Evolutionary conservation across 1,140 invertebrate genomes (phyloP), one percentile per base, ranked within the genome.

Genomic region (Temnothorax longispinosus): DNA sequence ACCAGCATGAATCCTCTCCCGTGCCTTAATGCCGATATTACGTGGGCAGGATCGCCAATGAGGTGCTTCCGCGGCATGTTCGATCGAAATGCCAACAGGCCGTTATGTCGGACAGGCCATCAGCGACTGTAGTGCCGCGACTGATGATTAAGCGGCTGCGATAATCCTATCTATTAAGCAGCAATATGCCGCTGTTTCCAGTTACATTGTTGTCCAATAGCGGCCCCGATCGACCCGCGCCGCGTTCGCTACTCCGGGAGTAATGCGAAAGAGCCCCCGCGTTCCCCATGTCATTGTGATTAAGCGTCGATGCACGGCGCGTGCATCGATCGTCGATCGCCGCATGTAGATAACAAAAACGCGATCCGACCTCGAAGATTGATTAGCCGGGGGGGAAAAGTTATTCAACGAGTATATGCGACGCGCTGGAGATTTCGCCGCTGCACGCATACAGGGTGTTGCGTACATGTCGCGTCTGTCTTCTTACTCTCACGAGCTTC

Each of bases 101-200:
- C 44, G 69, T 86, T 87, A 69, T 56, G 35, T 27, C n/a, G 27
- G 44, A 76, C 47, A 54, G 76, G 54, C 54, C 75, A 69, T 82
- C 69, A 54, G 64, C 69, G 35, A 50, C 18, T 18, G 75, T 41
- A 76, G 52, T 60, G 60, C 65, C 69, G 60, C 62, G 78, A 52
- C 75, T 27, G 64, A 89, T 75, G 88, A 91, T 88, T 86, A 90
- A 90, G 74, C 82, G 56, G 67, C 62, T 64, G 54, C 52, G 78
- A 89, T 91, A 91, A 91, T 90, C 88, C 82, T 85, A 91, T 91
- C 78, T 88, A 87, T 91, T 91, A 90, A 88, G 78, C 86, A 77
- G 65, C 84, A 81, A 80, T 89, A 87, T 71, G 76, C 78, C 76
- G 65, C 38, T 89, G 76, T 87, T 90, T 74, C 84, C 85, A 75